Evolutionary conservation across 2,113 vertebrate genomes (phyloP).

Genomic region (Sclerurus mexicanus): DNA sequence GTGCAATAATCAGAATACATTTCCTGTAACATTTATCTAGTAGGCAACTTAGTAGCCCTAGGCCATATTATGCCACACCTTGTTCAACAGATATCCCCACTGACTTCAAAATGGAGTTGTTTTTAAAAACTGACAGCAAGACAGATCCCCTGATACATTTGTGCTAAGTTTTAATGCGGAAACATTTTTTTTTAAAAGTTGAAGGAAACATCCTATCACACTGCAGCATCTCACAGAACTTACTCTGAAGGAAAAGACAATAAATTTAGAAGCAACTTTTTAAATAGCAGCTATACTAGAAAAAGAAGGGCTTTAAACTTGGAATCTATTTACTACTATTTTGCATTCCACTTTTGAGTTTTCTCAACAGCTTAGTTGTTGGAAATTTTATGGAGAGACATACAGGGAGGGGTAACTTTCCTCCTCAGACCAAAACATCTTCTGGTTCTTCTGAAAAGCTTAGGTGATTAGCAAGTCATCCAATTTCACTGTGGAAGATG

Average conservation of each 20-base stretch:
- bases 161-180: background rate
- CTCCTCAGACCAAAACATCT: background rate
- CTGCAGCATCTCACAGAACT: background rate
- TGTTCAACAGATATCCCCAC: background rate
- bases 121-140: background rate
- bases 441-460: background rate
- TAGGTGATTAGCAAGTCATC: background rate
- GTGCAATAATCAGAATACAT: background rate
- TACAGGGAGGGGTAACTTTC: background rate
- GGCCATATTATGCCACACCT: background rate
- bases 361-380: background rate
- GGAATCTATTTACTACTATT: background rate
- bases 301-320: background rate
- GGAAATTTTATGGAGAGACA: background rate
- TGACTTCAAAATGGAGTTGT: background rate
- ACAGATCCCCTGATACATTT: background rate
- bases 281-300: background rate
- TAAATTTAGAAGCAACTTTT: background rate
- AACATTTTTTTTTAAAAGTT: background rate
- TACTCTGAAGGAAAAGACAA: background rate
- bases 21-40: background rate
- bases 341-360: background rate
- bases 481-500: background rate
- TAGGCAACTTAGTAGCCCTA: background rate
- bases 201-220: background rate